phyloP scores from a whole-genome alignment of 2,113 vertebrate species.

The Phyllopteryx taeniolatus region DNA sequence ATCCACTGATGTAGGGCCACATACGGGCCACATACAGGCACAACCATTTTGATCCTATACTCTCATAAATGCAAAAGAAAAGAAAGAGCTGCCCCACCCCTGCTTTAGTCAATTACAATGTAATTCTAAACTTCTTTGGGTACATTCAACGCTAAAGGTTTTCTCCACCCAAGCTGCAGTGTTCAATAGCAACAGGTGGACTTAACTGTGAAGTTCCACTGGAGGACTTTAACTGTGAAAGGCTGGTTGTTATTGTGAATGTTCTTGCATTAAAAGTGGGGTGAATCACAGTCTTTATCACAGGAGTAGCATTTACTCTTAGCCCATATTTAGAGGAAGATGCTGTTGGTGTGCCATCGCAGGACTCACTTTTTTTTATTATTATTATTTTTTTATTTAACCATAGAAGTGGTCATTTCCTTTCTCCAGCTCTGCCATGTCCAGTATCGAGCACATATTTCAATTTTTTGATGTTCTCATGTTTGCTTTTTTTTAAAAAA shows the following conservation, averaged over 20 bases:
- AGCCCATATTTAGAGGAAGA: conserved; percentile 22
- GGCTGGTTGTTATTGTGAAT: conserved; percentile 36
- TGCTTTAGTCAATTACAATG: too few relatives aligned
- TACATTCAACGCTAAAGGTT: too few relatives aligned
- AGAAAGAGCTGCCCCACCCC: neutral
- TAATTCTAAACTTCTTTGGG: too few relatives aligned
- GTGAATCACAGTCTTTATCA: neutral
- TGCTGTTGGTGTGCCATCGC: conserved; percentile 33
- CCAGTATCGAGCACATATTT: conserved; percentile 26
- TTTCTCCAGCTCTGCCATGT: conserved; percentile 27
- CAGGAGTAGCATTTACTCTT: conserved; percentile 29
- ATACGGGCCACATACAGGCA: too few relatives aligned
- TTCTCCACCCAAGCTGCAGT: neutral
- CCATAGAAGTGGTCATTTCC: conserved; percentile 43
- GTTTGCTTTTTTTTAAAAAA: conserved; percentile 46
- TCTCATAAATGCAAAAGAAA: neutral
- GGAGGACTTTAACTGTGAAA: conserved; percentile 56
- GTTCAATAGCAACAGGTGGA: neutral
- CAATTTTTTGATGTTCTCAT: conserved; percentile 11
- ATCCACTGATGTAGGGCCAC: too few relatives aligned
- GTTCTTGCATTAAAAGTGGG: conserved; percentile 14
- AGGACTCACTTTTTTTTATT: conserved; percentile 25
- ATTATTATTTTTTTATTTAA: conserved; percentile 35
- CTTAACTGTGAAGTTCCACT: conserved; percentile 13
- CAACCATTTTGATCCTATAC: neutral